Conservation (phyloP, 1,140 invertebrate species). For the Pseudomyrmex concolor region DNA sequence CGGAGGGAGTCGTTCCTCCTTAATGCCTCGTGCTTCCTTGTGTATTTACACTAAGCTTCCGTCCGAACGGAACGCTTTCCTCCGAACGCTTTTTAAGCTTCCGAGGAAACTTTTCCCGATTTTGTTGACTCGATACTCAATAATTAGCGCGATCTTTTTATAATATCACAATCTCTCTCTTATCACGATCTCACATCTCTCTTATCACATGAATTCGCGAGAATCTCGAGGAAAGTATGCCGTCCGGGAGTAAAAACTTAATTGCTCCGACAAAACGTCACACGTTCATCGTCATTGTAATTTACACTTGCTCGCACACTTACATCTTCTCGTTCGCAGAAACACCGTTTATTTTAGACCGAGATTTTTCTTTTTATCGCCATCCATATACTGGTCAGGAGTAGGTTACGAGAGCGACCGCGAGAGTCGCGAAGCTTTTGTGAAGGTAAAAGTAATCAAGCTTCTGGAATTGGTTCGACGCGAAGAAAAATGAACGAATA, state of each 20-base stretch:
- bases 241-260: neutral
- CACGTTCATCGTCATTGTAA: constrained; percentile 16
- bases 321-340: neutral
- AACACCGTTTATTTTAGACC: constrained; percentile 19
- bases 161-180: neutral
- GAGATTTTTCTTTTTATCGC: neutral
- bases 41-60: constrained; percentile 67
- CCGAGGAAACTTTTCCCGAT: neutral
- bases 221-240: neutral
- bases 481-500: constrained; percentile 70
- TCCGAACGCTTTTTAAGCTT: neutral
- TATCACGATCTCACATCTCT: neutral
- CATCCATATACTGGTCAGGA: neutral
- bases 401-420: constrained; percentile 30
- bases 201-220: neutral
- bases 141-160: neutral
- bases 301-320: neutral
- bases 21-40: constrained; percentile 69
- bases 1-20: constrained; percentile 67
- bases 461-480: constrained; percentile 74
- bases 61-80: constrained; percentile 6
- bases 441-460: constrained; percentile 75
- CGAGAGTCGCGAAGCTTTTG: constrained; percentile 50
- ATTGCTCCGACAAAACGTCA: neutral
- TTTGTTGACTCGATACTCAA: too few relatives aligned